These are phyloP conservation scores for Mellivora capensis DNA, from an alignment of 2,113 vertebrate species.

Conservation along the genomic window DNA sequence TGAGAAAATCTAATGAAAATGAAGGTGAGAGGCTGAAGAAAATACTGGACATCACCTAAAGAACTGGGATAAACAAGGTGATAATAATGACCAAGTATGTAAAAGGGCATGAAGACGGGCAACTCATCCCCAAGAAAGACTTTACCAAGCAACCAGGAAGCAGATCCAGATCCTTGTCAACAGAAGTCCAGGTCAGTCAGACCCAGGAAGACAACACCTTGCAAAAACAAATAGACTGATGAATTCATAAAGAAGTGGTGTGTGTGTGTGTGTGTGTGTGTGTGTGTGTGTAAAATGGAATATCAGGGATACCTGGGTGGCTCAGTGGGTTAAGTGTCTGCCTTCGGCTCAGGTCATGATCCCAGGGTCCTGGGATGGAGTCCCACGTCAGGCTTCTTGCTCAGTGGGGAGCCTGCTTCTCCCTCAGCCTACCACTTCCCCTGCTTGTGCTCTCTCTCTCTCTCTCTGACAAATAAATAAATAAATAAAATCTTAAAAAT, in stretches of 20 bases:
- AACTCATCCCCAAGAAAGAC: background rate
- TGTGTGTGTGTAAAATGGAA: too few species aligned
- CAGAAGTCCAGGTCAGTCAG: background rate
- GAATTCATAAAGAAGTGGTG: background rate
- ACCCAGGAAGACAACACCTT: background rate
- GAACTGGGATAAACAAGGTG: background rate
- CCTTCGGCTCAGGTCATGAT: too few species aligned
- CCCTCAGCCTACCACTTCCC: too few species aligned
- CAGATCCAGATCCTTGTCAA: background rate
- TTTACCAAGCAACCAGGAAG: background rate
- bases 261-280: too few species aligned
- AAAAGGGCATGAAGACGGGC: background rate
- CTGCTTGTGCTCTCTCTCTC: too few species aligned
- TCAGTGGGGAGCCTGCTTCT: too few species aligned
- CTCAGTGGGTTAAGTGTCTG: too few species aligned
- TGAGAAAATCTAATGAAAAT: conserved; percentile 2
- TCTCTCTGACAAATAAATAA: too few species aligned
- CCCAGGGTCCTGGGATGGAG: too few species aligned
- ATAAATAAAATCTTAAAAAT: too few species aligned
- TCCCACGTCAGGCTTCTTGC: too few species aligned
- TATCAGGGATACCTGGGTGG: too few species aligned
- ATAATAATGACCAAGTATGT: background rate
- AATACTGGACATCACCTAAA: background rate
- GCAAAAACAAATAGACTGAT: background rate
- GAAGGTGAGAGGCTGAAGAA: background rate